Percentiles rank a stretch among this genome's conserved stretches.
Conservation (phyloP, 2,113 vertebrate genomes). For the Rhegmatorhina hoffmannsi region DNA sequence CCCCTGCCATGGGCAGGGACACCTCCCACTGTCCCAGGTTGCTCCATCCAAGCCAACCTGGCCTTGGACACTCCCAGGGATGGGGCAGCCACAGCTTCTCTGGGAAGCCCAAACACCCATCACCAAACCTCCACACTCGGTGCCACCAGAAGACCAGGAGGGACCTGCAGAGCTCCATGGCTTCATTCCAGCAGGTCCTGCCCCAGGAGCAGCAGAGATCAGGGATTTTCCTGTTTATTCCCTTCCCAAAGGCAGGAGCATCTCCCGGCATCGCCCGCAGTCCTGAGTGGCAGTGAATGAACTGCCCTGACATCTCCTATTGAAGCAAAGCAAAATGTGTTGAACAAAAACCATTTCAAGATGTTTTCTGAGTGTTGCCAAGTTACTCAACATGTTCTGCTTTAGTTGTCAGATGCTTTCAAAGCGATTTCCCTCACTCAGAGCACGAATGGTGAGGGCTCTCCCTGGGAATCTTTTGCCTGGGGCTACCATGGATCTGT, state of each 20-base stretch:
- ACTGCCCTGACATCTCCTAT: constrained; percentile 65
- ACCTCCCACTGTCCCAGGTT: not conserved
- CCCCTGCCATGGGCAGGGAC: not conserved
- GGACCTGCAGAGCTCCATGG: not conserved
- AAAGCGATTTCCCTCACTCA: constrained; percentile 62
- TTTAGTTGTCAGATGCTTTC: constrained; percentile 67
- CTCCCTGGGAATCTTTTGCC: constrained; percentile 67
- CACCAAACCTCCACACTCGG: fast-evolving
- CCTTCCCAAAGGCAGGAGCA: not conserved
- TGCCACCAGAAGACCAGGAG: not conserved
- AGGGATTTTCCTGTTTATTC: not conserved
- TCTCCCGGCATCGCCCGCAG: not conserved
- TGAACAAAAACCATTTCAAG: constrained; percentile 57
- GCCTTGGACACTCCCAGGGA: not conserved
- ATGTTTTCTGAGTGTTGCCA: constrained; percentile 65
- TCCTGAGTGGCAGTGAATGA: constrained; percentile 57
- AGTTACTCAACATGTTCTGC: constrained; percentile 67
- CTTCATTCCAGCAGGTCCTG: not conserved
- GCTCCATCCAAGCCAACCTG: not conserved
- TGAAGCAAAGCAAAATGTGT: constrained; percentile 63
- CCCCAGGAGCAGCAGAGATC: not conserved
- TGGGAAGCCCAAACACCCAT: not conserved
- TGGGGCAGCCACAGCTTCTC: not conserved
- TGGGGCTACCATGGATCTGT: constrained; percentile 58
- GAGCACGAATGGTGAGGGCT: constrained; percentile 63